phyloP scores from a whole-genome alignment of 2,888 invertebrate species.

The Chloromyia formosa region DNA sequence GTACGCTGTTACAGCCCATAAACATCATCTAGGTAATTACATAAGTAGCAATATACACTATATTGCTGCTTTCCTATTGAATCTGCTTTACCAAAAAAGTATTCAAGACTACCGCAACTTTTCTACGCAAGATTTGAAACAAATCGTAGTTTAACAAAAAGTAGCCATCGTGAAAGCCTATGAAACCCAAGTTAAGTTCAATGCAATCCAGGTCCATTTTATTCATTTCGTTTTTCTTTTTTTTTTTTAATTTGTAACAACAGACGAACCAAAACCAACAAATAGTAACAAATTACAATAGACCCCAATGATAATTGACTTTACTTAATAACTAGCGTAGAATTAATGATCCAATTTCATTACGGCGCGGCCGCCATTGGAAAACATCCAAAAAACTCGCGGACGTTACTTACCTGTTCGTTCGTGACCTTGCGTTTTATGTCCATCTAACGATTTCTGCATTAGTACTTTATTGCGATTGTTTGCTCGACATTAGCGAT shows the following conservation, averaged over 20 bases:
- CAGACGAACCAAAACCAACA: background rate
- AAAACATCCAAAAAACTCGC: background rate
- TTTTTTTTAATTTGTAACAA: too few species aligned
- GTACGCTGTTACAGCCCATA: too few species aligned
- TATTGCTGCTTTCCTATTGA: too few species aligned
- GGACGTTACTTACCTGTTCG: background rate
- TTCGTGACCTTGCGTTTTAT: slow-evolving; percentile 3
- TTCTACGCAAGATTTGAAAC: too few species aligned
- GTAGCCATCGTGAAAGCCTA: too few species aligned
- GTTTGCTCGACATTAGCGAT: background rate
- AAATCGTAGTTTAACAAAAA: too few species aligned
- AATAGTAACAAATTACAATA: background rate
- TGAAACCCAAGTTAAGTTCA: background rate
- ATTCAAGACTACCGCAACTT: too few species aligned
- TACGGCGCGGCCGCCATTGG: background rate
- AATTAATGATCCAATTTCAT: background rate
- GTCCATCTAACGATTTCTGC: background rate
- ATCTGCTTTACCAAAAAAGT: too few species aligned
- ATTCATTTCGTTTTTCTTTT: background rate
- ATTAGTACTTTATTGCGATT: background rate
- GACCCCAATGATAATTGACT: background rate
- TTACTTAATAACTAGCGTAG: background rate
- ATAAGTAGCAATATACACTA: too few species aligned
- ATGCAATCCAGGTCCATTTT: background rate
- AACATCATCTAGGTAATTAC: too few species aligned